These are phyloP conservation scores for Tenrec ecaudatus DNA, from an alignment of 2,113 vertebrate species.

Conservation along the genomic window DNA sequence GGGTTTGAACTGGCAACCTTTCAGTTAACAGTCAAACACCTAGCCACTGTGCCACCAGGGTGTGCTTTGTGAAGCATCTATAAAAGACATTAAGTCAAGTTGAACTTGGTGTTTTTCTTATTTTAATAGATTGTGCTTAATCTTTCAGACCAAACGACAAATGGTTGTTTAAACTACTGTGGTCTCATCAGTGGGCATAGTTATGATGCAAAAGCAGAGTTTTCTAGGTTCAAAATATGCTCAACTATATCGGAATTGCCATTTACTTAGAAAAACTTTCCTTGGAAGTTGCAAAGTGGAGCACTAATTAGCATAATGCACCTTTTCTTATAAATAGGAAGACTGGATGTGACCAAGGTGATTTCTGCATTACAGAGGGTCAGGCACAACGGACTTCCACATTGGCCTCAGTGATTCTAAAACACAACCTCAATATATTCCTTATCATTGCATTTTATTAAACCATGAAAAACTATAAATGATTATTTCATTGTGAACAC, in stretches of 20 bases:
- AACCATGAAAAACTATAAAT: conserved; percentile 40
- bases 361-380: background rate
- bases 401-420: background rate
- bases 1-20: background rate
- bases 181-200: conserved; percentile 1
- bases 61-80: background rate
- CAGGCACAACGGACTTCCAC: background rate
- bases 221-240: background rate
- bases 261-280: background rate
- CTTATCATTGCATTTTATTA: conserved; percentile 57
- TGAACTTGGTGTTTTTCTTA: conserved; percentile 16
- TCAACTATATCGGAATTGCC: background rate
- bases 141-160: background rate
- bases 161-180: background rate
- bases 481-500: conserved; percentile 46
- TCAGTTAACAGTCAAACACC: background rate
- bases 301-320: conserved; percentile 9
- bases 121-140: conserved; percentile 58
- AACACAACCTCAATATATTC: conserved; percentile 11
- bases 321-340: conserved; percentile 15
- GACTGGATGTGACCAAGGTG: background rate
- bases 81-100: conserved; percentile 22
- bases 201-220: background rate
- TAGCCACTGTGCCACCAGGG: background rate
- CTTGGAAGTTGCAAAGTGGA: conserved; percentile 28